Evolutionary conservation across 2,888 invertebrate genomes (phyloP).

Genomic region (Drosophila acutilabella): DNA sequence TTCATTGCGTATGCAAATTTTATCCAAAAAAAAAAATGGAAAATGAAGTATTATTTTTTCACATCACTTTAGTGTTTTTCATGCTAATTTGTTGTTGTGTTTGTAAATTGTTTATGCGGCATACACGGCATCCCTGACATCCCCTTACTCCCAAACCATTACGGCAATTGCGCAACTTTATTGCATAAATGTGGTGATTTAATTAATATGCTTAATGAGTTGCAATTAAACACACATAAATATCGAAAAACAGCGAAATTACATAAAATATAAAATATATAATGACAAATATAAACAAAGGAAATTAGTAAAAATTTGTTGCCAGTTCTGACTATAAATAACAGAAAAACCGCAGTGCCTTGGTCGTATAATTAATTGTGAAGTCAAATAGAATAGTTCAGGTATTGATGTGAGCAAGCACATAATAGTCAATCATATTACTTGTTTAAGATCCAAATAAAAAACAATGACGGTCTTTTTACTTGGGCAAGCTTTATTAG

Average conservation of each 20-base stretch:
- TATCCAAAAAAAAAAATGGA: conserved; percentile 1
- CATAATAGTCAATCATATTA: no score
- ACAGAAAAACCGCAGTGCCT: conserved; percentile 27
- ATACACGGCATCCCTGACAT: conserved; percentile 22
- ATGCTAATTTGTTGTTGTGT: conserved; percentile 60
- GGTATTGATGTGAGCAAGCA: no score
- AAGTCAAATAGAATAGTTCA: no score
- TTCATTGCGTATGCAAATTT: conserved; percentile 38
- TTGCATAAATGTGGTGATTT: conserved; percentile 78
- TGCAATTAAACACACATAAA: conserved; percentile 75
- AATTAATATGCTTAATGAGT: conserved; percentile 81
- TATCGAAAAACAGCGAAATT: conserved; percentile 43
- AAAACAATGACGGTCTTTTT: no score
- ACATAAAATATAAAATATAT: conserved; percentile 14
- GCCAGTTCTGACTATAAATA: conserved; percentile 61
- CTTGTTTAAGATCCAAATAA: no score
- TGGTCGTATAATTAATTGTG: conserved; percentile 41
- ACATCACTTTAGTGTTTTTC: conserved; percentile 28
- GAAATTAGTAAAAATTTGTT: conserved; percentile 66
- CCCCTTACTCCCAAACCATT: not conserved
- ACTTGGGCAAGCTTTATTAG: no score
- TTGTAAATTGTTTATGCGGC: conserved; percentile 43
- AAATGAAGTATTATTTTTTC: conserved; percentile 11
- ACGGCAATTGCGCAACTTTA: conserved; percentile 43
- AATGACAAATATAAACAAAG: conserved; percentile 63